Evolutionary conservation across 2,888 invertebrate species (phyloP), one percentile per base, ranked within the genome.

Genomic region (Marasmarcha lunaedactyla): DNA sequence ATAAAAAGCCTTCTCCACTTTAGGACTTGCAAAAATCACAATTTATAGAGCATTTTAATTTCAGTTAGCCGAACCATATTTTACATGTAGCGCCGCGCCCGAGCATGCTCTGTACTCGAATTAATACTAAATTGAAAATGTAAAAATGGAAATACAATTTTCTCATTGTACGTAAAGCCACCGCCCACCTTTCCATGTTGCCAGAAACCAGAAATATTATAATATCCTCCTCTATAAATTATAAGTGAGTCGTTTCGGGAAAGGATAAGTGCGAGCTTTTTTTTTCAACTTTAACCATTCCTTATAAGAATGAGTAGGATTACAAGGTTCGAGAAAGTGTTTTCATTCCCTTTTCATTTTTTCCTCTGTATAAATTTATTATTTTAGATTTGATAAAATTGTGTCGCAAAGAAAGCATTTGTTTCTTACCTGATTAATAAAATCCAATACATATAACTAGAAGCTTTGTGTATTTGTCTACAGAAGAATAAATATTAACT

Each of bases 31-130:
- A 81, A 83, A 83, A 83, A 81, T 83, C 79, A 79, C 78, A 83
- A 83, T 83, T 83, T 83, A 83, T 83, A 81, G 83, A 79, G 74
- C 78, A 72, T 81, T 83, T 83, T 83, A 83, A 83, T 83, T 83
- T 83, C 81, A 81, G 81, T 83, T 83, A 83, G 81, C 73, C 76
- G 76, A 78, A 81, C 79, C 83, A 83, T 83, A 83, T 83, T 83
- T 83, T 83, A 83, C 81, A 79, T 81, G 83, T 81, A 81, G 79
- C 68, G 69, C 77, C 63, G 71, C 66, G 67, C 73, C 71, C 72
- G 66, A 69, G 69, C 76, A 69, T 67, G 66, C 69, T 59, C 67
- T 69, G 70, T 69, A 71, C 76, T 71, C 71, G 73, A 79, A 83
- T 83, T 83, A 83, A 81, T 81, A 81, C 83, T 74, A 81, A 81